Evolutionary conservation across 1,140 invertebrate species (phyloP).

Genomic region (Neodiprion lecontei): DNA sequence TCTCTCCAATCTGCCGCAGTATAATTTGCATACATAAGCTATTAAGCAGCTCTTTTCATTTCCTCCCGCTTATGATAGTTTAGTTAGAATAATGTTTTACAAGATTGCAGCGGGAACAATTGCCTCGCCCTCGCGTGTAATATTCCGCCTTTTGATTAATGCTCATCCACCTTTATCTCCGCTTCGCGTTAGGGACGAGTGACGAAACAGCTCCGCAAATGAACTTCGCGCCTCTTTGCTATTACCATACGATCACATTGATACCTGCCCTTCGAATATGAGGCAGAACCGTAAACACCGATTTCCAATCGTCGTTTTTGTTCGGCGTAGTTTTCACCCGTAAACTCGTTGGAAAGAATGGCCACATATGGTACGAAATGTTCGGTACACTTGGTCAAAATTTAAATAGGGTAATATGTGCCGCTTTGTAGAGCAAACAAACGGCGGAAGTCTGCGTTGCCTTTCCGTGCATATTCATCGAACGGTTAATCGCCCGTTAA

Average conservation of each 20-base stretch:
- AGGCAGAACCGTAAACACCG: no score
- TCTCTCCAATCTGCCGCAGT: constrained; percentile 58
- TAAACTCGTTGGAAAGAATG: background rate
- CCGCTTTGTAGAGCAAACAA: constrained; percentile 1
- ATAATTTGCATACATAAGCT: constrained; percentile 63
- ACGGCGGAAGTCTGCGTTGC: background rate
- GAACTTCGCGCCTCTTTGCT: no score
- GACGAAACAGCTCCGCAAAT: background rate
- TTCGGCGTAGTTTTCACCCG: no score
- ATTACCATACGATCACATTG: no score
- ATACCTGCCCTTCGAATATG: no score
- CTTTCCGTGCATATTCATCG: background rate
- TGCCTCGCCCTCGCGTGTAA: constrained; percentile 40
- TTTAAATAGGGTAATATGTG: background rate
- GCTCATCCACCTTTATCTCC: constrained; percentile 44
- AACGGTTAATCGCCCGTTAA: background rate
- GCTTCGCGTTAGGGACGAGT: constrained; percentile 18
- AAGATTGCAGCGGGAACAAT: constrained; percentile 56
- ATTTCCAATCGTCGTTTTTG: no score
- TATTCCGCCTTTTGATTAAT: constrained; percentile 57
- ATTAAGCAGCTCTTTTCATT: constrained; percentile 65
- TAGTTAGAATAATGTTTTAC: constrained; percentile 62
- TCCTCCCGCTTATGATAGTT: constrained; percentile 64
- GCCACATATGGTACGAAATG: background rate
- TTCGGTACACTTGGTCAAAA: background rate